Conservation (phyloP, 2,797 vertebrate genomes). For the Enteromius afrohamiltoni region DNA sequence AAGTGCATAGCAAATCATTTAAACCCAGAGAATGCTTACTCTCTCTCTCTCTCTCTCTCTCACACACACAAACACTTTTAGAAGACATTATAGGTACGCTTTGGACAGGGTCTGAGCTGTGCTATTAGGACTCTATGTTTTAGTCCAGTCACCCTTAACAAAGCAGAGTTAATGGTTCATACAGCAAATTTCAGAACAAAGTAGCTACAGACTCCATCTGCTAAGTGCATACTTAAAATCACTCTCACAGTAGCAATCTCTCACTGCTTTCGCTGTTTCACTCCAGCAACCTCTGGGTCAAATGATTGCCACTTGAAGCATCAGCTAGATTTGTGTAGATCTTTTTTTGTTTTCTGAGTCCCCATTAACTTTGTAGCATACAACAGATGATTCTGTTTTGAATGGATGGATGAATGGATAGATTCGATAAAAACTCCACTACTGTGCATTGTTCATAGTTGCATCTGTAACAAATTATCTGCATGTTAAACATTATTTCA, state of each 20-base stretch:
- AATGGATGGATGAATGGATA: background rate
- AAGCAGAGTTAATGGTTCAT: constrained; percentile 37
- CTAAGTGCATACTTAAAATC: constrained; percentile 16
- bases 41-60: background rate
- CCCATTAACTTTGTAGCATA: background rate
- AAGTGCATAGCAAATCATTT: background rate
- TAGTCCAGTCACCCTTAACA: constrained; percentile 29
- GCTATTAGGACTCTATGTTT: constrained; percentile 23
- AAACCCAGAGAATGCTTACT: background rate
- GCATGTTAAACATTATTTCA: background rate
- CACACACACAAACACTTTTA: background rate
- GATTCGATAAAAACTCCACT: no score
- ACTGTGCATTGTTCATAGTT: background rate
- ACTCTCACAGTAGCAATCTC: background rate
- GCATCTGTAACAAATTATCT: background rate
- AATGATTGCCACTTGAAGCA: background rate
- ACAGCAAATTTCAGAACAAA: constrained; percentile 29
- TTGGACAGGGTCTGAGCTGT: constrained; percentile 4
- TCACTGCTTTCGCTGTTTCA: background rate
- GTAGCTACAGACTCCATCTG: constrained; percentile 22
- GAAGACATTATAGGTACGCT: constrained; percentile 8
- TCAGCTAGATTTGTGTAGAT: background rate
- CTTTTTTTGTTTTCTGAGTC: no score
- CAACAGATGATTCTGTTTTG: background rate
- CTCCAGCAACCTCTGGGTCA: constrained; percentile 5